Evolutionary conservation across 2,888 invertebrate genomes (phyloP).

Genomic region (Ormyrus labotus): DNA sequence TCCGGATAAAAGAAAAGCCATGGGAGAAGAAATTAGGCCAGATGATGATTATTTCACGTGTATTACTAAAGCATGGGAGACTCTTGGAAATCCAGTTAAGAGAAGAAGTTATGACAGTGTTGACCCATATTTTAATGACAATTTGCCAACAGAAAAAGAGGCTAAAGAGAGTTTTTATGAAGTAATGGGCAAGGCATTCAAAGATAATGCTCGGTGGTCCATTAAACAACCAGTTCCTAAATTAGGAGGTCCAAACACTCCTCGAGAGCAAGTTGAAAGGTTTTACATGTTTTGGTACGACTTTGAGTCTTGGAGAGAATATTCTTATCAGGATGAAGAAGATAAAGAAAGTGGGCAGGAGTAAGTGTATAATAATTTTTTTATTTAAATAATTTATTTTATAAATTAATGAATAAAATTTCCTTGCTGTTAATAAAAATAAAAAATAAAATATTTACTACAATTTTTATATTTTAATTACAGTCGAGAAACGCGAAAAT

Average conservation of each 20-base stretch:
- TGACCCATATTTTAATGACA: constrained; percentile 95
- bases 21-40: constrained; percentile 90
- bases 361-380: constrained; percentile 62
- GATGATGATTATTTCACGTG: constrained; percentile 99
- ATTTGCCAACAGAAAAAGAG: constrained; percentile 85
- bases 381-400: not conserved
- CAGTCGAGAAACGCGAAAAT: constrained; percentile 93
- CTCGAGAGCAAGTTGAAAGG: constrained; percentile 90
- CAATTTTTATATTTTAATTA: constrained; percentile 33
- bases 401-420: not conserved
- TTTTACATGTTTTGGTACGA: constrained; percentile 99
- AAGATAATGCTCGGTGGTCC: constrained; percentile 93
- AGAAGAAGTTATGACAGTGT: constrained; percentile 97
- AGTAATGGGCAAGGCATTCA: constrained; percentile 81
- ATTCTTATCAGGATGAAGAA: constrained; percentile 98
- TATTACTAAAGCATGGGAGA: constrained; percentile 98
- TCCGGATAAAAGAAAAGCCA: constrained; percentile 96
- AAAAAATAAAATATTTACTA: not conserved
- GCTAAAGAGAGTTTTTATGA: constrained; percentile 89
- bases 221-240: constrained; percentile 90
- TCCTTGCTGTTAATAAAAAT: constrained; percentile 27
- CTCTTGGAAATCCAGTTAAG: constrained; percentile 86
- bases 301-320: constrained; percentile 99
- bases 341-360: constrained; percentile 98
- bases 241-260: constrained; percentile 86